Conservation (phyloP, 2,113 vertebrate genomes). For the Phoxinus phoxinus region DNA sequence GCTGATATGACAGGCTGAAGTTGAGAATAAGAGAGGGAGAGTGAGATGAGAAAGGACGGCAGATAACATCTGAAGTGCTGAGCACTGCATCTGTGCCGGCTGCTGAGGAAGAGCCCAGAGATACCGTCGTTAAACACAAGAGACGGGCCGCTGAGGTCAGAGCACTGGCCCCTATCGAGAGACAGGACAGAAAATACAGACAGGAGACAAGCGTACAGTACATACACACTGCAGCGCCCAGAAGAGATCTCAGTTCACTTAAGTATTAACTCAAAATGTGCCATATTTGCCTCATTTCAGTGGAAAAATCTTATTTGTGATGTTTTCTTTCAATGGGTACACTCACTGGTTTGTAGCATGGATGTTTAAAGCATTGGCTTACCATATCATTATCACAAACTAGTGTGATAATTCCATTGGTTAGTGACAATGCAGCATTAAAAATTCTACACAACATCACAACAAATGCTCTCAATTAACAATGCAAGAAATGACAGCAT, state of each 20-base stretch:
- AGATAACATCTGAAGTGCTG: slow-evolving; percentile 43
- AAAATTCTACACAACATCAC: background rate
- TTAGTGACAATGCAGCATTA: background rate
- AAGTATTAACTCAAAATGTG: slow-evolving; percentile 1
- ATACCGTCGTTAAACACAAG: slow-evolving; percentile 32
- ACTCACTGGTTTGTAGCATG: background rate
- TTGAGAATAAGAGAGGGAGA: slow-evolving; percentile 24
- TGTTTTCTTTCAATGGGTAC: background rate
- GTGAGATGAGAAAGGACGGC: slow-evolving; percentile 12
- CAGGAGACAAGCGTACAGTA: background rate
- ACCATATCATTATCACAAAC: background rate
- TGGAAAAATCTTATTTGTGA: background rate
- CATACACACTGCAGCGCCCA: slow-evolving; percentile 19
- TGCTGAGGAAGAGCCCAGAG: background rate
- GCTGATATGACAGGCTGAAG: slow-evolving; percentile 18
- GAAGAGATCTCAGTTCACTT: slow-evolving; percentile 10
- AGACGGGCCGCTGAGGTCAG: slow-evolving; percentile 25
- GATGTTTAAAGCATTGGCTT: background rate
- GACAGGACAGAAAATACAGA: background rate
- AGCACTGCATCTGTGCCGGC: slow-evolving; percentile 13
- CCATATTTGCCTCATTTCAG: too few species aligned
- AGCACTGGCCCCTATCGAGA: background rate
- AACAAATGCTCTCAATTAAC: too few species aligned
- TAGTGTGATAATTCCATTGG: background rate
- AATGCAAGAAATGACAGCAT: too few species aligned